Base-by-base conservation (phyloP, 2,888 invertebrate species). In the Amitus sp. region DNA sequence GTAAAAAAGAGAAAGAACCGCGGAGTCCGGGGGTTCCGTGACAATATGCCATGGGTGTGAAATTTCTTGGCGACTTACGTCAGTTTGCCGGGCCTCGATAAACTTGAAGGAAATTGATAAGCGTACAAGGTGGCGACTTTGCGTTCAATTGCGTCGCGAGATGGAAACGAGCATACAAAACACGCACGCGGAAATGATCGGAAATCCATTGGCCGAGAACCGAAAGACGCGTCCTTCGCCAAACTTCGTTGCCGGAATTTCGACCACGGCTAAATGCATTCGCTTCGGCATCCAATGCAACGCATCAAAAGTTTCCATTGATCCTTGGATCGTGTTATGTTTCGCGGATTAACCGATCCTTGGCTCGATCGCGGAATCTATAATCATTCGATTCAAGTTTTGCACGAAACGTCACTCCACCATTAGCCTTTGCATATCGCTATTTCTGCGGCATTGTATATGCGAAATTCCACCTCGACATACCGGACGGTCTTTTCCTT, bases 281-380 rank as follows among this genome's bases (percentile, higher is more conserved):
- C 3, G 23, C 23, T 23, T 23, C 13, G 62, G 60, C 70, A 64
- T 68, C 71, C 73, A 69, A 70, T 69, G 70, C 47, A 52, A 64
- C 57, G 43, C 39, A 48, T 57, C 42, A 60, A 68, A 74, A 72
- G 62, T 70, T 73, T 74, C 72, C 76, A 71, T 62, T 70, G 66
- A 69, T 73, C 75, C 76, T 75, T 75, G 75, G 70, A 15, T 39
- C 39, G 15, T 39, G 39, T 30, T 51, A 39, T 47, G 56, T 58
- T 47, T 39, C 48, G 40, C 47, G 52, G 69, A 67, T 75, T 71
- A 75, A 75, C 66, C 63, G 65, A 65, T 72, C 69, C 64, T 47
- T 23, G 46, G 65, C 73, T 74, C 73, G 75, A 72, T 65, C 67
- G 55, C 13, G 28, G 20, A 37, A 53, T 51, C 50, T 46, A 50